phyloP scores from a whole-genome alignment of 2,113 vertebrate genomes.

The Melanerpes formicivorus region DNA sequence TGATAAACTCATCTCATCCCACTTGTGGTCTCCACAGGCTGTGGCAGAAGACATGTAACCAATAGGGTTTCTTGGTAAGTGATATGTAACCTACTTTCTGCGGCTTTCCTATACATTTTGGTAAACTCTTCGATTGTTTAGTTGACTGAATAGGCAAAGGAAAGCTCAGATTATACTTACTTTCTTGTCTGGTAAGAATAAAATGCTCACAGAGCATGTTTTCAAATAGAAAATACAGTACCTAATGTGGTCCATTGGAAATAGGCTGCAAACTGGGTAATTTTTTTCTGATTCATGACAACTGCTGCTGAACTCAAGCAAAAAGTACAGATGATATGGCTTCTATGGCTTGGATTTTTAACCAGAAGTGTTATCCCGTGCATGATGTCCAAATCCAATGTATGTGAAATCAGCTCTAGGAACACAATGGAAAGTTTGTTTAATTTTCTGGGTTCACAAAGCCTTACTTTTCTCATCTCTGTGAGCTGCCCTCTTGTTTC shows the following conservation, averaged over 20 bases:
- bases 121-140: background rate
- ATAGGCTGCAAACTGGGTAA: background rate
- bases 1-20: background rate
- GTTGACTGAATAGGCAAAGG: background rate
- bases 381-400: background rate
- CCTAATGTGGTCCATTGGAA: background rate
- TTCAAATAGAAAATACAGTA: background rate
- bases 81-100: background rate
- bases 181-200: background rate
- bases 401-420: background rate
- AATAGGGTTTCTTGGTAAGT: background rate
- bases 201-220: background rate
- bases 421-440: background rate
- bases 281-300: background rate
- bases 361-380: background rate
- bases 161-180: background rate
- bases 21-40: background rate
- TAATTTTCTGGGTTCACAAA: background rate
- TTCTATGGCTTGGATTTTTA: background rate
- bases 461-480: background rate
- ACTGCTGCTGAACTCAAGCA: background rate
- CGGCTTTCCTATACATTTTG: background rate
- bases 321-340: background rate
- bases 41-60: background rate
- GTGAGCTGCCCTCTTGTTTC: background rate